Conservation (phyloP, 2,113 vertebrate genomes). For the Dicaeum eximium region DNA sequence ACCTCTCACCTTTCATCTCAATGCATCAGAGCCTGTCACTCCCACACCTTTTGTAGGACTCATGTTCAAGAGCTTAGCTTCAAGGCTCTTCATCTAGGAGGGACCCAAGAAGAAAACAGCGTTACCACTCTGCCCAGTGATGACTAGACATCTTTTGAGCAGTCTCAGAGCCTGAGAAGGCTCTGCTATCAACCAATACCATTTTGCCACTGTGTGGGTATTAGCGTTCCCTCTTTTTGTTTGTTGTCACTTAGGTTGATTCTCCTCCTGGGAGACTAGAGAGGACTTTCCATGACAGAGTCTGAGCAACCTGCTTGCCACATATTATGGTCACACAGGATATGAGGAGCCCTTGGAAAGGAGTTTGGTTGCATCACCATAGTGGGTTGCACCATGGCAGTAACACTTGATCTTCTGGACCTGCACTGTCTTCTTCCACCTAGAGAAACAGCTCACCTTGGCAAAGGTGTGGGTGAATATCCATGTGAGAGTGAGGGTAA, state of each 20-base stretch:
- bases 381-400: not conserved
- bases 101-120: not conserved
- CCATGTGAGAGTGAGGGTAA: not conserved
- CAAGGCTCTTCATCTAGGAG: not conserved
- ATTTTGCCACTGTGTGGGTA: not conserved
- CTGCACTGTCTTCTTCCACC: not conserved
- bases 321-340: not conserved
- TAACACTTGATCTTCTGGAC: not conserved
- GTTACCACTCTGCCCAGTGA: not conserved
- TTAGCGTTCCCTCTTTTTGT: rapidly evolving
- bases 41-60: not conserved
- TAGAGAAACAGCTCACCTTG: not conserved
- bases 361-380: not conserved
- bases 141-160: not conserved
- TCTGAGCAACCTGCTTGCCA: not conserved
- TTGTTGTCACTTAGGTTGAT: not conserved
- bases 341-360: not conserved
- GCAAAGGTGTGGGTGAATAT: rapidly evolving
- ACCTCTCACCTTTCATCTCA: not conserved
- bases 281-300: not conserved
- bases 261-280: not conserved
- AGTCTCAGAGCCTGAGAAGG: not conserved
- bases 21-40: not conserved
- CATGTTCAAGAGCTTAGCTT: not conserved
- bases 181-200: not conserved